Percentiles rank a stretch among this genome's conserved stretches.
Evolutionary conservation across 2,113 vertebrate genomes (phyloP).

Genomic region (Gymnobelideus leadbeateri): DNA sequence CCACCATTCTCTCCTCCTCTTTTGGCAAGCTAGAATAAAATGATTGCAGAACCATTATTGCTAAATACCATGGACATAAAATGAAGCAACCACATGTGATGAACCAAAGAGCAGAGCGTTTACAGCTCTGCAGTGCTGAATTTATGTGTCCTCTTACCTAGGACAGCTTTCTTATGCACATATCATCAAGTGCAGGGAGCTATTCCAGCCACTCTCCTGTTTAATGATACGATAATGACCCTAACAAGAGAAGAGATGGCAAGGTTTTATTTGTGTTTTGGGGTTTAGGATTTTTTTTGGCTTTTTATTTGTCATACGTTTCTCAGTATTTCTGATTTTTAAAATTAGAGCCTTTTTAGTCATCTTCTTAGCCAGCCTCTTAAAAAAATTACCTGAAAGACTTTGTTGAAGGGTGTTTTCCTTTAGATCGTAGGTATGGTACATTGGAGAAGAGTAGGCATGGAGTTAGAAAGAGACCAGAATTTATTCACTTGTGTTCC

Average conservation of each 20-base stretch:
- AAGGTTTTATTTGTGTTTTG: background rate
- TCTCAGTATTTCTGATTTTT: background rate
- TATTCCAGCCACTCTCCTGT: background rate
- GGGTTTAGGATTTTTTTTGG: background rate
- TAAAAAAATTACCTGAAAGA: background rate
- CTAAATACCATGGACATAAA: slow-evolving; percentile 38
- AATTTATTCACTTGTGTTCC: background rate
- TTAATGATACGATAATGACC: fast-evolving
- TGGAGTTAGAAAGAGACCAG: background rate
- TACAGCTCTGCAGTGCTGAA: slow-evolving; percentile 10
- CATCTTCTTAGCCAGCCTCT: background rate
- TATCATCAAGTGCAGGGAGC: fast-evolving
- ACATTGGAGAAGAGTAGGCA: background rate
- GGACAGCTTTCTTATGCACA: background rate
- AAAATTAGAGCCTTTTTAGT: background rate
- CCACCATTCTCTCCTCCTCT: background rate
- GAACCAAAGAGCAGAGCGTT: slow-evolving; percentile 12
- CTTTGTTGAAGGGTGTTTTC: background rate
- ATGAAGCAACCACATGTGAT: background rate
- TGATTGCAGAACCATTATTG: slow-evolving; percentile 29
- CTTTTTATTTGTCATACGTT: background rate
- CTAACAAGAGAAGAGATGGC: background rate
- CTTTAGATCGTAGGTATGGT: background rate
- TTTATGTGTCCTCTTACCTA: background rate
- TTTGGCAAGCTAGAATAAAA: background rate